Evolutionary conservation across 2,797 vertebrate genomes (phyloP).

Genomic region (Amphiprion clarkii): DNA sequence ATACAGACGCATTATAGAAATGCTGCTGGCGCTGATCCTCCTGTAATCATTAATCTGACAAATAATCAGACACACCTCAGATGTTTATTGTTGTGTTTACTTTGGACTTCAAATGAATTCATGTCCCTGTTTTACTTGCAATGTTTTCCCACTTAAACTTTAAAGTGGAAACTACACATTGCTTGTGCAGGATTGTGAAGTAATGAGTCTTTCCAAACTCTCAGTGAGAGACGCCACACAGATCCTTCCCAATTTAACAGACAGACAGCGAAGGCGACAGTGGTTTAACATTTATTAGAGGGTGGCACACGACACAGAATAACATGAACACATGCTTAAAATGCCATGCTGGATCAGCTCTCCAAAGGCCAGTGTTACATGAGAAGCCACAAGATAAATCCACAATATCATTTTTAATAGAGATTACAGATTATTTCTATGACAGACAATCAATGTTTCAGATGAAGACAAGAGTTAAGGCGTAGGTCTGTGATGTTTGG

Average conservation of each 20-base stretch:
- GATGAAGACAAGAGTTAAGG: constrained; percentile 63
- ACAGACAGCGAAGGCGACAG: constrained; percentile 33
- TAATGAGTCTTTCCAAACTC: too few relatives aligned
- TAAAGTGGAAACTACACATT: neutral
- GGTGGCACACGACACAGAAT: constrained; percentile 59
- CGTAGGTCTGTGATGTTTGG: constrained; percentile 60
- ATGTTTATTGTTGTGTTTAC: neutral
- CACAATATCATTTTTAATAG: constrained; percentile 32
- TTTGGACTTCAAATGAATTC: too few relatives aligned
- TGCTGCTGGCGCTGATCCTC: neutral
- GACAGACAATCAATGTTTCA: constrained; percentile 36
- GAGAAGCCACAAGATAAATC: constrained; percentile 51
- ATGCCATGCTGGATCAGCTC: constrained; percentile 59
- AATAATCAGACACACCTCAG: neutral
- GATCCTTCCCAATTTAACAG: constrained; percentile 2
- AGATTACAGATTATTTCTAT: constrained; percentile 35
- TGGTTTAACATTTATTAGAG: constrained; percentile 77
- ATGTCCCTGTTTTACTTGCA: too few relatives aligned
- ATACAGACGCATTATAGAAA: neutral
- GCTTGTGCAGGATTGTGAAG: neutral
- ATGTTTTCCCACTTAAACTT: too few relatives aligned
- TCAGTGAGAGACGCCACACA: neutral
- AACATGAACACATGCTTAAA: constrained; percentile 69
- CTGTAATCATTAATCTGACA: neutral
- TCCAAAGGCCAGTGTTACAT: constrained; percentile 46